phyloP scores from a whole-genome alignment of 2,113 vertebrate species.

The Lycocorax pyrrhopterus region DNA sequence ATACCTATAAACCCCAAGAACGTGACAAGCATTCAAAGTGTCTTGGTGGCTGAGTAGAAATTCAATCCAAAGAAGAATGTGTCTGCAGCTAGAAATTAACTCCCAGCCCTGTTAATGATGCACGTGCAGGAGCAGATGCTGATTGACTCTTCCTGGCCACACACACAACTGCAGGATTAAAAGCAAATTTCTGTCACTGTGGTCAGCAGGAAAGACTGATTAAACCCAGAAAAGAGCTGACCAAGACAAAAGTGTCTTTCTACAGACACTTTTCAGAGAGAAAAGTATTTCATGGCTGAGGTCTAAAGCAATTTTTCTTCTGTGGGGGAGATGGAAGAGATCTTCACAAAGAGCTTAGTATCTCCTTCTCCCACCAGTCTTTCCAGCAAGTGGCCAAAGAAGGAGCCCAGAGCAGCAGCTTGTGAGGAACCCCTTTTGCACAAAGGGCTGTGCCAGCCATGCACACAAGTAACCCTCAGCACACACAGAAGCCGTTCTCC shows the following conservation, averaged over 20 bases:
- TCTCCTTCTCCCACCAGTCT: not conserved
- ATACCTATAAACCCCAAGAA: not conserved
- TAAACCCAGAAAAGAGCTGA: constrained; percentile 17
- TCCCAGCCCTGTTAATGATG: constrained; percentile 5
- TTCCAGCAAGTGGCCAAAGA: not conserved
- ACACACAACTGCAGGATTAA: not conserved
- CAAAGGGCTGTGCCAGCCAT: not conserved
- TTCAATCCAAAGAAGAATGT: not conserved
- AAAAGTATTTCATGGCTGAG: not conserved
- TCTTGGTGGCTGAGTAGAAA: not conserved
- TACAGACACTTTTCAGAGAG: not conserved
- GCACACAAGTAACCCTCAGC: accelerated
- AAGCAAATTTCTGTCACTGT: not conserved
- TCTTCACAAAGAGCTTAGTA: not conserved
- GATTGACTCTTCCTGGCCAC: constrained; percentile 35
- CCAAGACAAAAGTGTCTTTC: not conserved
- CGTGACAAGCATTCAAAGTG: not conserved
- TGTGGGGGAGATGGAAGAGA: not conserved
- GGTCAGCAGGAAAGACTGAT: not conserved
- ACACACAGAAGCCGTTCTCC: accelerated
- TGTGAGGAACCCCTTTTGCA: not conserved
- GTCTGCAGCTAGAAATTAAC: not conserved
- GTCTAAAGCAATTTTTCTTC: not conserved
- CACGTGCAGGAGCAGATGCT: not conserved
- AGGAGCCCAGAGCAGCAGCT: not conserved